phyloP scores from a whole-genome alignment of 1,140 invertebrate species.

The Drosophila jambulina region DNA sequence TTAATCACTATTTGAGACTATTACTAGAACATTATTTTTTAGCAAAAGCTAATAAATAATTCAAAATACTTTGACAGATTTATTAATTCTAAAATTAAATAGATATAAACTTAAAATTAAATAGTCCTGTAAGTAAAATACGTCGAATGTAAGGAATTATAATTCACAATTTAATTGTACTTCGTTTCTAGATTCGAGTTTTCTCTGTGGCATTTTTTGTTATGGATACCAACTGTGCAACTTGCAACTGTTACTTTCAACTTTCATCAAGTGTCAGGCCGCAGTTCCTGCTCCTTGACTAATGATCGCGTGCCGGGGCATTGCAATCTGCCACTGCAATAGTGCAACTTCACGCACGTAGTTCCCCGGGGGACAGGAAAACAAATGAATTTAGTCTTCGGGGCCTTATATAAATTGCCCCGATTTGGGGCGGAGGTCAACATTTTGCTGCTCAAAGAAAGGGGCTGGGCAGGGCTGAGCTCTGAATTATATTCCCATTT shows the following conservation, averaged over 20 bases:
- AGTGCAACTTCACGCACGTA: constrained; percentile 62
- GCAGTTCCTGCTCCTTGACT: constrained; percentile 59
- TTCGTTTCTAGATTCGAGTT: neutral
- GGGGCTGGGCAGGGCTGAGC: neutral
- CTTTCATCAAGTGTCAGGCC: constrained; percentile 67
- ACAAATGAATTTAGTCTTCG: constrained; percentile 67
- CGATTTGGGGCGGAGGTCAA: constrained; percentile 7
- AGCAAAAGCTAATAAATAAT: too few relatives aligned
- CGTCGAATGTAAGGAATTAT: neutral
- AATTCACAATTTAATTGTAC: neutral
- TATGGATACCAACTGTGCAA: neutral
- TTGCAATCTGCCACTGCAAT: constrained; percentile 64
- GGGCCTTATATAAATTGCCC: constrained; percentile 30
- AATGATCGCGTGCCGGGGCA: constrained; percentile 79
- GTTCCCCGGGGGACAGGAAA: constrained; percentile 38
- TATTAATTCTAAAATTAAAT: too few relatives aligned
- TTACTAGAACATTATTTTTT: too few relatives aligned
- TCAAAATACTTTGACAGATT: too few relatives aligned
- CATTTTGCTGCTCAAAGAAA: constrained; percentile 46
- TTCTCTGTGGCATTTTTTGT: neutral
- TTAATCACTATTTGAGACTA: too few relatives aligned
- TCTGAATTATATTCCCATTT: constrained; percentile 66
- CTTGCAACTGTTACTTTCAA: constrained; percentile 10
- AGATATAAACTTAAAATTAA: too few relatives aligned
- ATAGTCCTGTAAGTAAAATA: neutral